Conservation (phyloP, 2,797 vertebrate genomes). For the Hylomyscus alleni region DNA sequence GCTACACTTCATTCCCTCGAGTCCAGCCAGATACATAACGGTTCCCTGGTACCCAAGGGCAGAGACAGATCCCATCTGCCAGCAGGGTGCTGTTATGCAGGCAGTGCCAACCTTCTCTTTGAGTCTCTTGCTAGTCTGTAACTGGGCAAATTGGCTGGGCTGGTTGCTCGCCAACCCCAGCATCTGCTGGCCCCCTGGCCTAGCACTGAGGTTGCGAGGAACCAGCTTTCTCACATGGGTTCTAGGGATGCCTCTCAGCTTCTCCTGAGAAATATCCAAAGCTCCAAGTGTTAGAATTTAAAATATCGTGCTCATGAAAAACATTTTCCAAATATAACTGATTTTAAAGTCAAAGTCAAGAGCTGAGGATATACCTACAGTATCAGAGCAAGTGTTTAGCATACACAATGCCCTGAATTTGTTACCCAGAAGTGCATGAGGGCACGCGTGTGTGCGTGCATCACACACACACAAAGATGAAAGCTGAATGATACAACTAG, state of each 20-base stretch:
- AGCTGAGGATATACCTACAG: not conserved
- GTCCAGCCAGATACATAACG: not conserved
- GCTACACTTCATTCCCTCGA: not conserved
- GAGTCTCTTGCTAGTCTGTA: not conserved
- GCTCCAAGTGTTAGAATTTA: not conserved
- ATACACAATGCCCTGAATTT: not conserved
- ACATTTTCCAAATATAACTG: not conserved
- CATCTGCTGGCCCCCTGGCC: not conserved
- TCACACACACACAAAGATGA: not conserved
- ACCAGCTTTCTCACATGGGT: not conserved
- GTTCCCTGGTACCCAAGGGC: too few relatives aligned
- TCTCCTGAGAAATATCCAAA: not conserved
- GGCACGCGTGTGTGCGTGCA: fast-evolving
- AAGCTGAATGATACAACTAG: not conserved
- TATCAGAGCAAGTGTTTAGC: not conserved
- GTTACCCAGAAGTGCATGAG: not conserved
- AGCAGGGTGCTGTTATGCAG: not conserved
- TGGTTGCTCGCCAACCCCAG: not conserved
- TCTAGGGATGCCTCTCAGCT: not conserved
- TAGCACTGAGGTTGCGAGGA: not conserved
- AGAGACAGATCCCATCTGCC: not conserved
- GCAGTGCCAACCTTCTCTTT: not conserved
- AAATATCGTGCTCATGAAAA: not conserved
- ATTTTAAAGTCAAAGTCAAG: not conserved
- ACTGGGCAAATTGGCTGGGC: not conserved